These are phyloP conservation scores for Sitta carolinensis DNA, from an alignment of 2,797 vertebrate genomes.

Conservation along the genomic window DNA sequence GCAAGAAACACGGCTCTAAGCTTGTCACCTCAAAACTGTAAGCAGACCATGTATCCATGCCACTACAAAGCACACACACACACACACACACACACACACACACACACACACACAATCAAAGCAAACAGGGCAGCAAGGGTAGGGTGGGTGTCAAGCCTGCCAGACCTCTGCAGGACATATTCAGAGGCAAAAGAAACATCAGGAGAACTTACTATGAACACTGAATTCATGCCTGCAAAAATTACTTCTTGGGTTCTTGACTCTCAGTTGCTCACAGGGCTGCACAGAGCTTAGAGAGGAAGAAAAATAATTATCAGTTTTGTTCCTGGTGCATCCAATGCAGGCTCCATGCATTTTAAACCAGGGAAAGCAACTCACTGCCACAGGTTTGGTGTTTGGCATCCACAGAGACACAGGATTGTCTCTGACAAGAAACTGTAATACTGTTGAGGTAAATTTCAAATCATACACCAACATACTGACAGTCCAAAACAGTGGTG, in stretches of 20 bases:
- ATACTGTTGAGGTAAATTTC: background rate
- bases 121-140: background rate
- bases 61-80: background rate
- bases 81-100: fast-evolving
- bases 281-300: background rate
- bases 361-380: background rate
- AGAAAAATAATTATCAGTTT: background rate
- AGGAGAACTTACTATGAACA: background rate
- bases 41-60: background rate
- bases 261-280: background rate
- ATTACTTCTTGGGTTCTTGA: background rate
- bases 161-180: background rate
- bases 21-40: background rate
- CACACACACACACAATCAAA: background rate
- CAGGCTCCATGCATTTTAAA: background rate
- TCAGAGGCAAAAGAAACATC: background rate
- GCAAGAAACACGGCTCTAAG: background rate
- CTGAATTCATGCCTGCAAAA: background rate
- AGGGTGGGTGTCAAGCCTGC: background rate
- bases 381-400: background rate
- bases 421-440: background rate
- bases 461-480: background rate
- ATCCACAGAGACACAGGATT: background rate
- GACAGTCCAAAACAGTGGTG: background rate
- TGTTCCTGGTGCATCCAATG: background rate